Base-by-base conservation (phyloP, 2,113 vertebrate genomes). In the Orientallactaga bullata region DNA sequence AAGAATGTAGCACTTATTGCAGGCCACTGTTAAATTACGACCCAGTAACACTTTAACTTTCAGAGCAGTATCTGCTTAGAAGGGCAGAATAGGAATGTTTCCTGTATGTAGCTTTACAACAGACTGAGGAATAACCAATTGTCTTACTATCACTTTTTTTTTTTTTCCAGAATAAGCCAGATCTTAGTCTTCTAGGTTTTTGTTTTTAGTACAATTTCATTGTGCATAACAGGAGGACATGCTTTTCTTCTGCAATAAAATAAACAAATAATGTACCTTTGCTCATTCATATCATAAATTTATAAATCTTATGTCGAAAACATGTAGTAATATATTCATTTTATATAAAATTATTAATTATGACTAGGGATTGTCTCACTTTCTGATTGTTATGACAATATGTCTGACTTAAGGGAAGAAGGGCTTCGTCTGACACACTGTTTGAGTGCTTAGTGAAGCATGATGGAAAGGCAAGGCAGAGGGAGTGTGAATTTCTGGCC, bases 21-120 rank as follows among this genome's bases (percentile, higher is more conserved):
- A 72, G 39, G 55, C 32, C 26, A 89, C 42, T 37, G 32, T 28
- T 84, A 21, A 94, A 39, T 72, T 71, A 21, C 24, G 32, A 71
- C 66, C 89, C 9, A 71, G 69, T 78, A n/a, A 80, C 13, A 55
- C 63, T 80, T 63, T 32, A 92, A 72, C 73, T 90, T 90, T 80
- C n/a, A 78, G 47, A 89, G 51, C 78, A 58, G n/a, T 73, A 18
- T 55, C 21, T 65, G 7, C 32, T 71, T 85, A 2, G 39, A 80
- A 85, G 55, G 65, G 26, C 37, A 37, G 18, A 89, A 78, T 63
- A 71, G 5, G 30, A 24, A 5, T 8, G 51, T 81, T 74, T 65
- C 71, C 12, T 63, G 17, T 35, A 15, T 76, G n/a, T 21, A n/a
- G 28, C 21, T 90, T 85, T 78, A 58, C 15, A 58, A 66, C 21